These are phyloP conservation scores for Neolamprologus variostigma DNA, from an alignment of 2,113 vertebrate genomes.

Conservation along the genomic window DNA sequence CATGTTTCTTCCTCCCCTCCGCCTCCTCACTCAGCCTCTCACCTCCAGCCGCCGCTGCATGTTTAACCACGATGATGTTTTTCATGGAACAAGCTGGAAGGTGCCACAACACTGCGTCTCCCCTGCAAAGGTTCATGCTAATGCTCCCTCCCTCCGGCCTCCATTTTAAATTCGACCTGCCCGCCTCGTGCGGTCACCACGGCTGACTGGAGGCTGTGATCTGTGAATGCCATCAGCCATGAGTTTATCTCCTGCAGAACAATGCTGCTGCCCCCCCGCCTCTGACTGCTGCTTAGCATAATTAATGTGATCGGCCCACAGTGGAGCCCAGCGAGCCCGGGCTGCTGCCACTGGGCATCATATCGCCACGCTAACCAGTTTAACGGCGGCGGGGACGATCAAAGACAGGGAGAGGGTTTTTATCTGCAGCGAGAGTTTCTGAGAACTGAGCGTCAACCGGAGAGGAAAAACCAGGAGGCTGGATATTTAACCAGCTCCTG, in stretches of 20 bases:
- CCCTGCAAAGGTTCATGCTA: not conserved
- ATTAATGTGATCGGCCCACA: slow-evolving; percentile 78
- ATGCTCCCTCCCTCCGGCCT: not conserved
- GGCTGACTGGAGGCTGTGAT: slow-evolving; percentile 3
- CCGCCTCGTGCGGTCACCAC: not conserved
- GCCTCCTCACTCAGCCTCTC: not conserved
- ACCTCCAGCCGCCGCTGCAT: not conserved
- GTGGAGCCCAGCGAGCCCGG: slow-evolving; percentile 40
- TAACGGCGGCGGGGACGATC: not conserved
- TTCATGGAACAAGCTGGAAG: slow-evolving; percentile 30
- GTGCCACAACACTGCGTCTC: slow-evolving; percentile 1
- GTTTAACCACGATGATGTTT: not conserved
- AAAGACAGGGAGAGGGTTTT: not conserved
- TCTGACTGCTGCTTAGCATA: slow-evolving; percentile 75
- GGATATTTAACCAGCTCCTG: not conserved
- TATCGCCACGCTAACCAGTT: slow-evolving; percentile 24
- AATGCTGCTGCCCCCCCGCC: not conserved
- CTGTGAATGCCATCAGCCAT: not conserved
- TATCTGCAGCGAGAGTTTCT: not conserved
- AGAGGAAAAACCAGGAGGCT: not conserved
- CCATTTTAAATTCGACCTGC: not conserved
- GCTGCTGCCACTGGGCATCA: slow-evolving; percentile 62
- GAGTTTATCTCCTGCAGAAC: not conserved
- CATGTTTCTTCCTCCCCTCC: not conserved
- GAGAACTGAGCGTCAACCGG: not conserved